phyloP scores from a whole-genome alignment of 2,888 invertebrate species.

The Netelia virgata region DNA sequence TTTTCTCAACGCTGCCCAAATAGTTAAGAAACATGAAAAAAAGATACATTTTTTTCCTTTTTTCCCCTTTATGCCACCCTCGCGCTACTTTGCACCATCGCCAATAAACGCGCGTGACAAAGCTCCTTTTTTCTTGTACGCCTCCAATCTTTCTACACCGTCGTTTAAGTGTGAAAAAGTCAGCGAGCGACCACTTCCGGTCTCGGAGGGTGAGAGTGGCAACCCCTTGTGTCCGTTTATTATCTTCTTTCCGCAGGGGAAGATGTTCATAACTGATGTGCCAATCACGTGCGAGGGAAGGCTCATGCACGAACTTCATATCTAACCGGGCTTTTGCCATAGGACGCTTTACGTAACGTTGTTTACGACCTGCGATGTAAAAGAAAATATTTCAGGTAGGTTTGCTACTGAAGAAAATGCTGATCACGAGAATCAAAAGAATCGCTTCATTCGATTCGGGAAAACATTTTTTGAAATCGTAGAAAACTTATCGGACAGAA shows the following conservation, averaged over 20 bases:
- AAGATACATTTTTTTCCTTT: slow-evolving; percentile 19
- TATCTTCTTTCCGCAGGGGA: background rate
- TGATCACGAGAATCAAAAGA: background rate
- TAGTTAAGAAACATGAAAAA: background rate
- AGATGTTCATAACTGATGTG: background rate
- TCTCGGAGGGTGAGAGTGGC: background rate
- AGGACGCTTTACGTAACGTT: background rate
- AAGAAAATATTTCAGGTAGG: background rate
- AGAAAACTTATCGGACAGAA: too few species aligned
- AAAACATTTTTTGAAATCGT: background rate
- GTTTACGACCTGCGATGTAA: background rate
- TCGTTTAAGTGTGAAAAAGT: background rate
- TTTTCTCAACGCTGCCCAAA: background rate
- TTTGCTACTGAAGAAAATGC: background rate
- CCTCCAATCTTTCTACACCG: slow-evolving; percentile 17
- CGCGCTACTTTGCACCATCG: background rate
- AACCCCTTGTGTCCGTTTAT: background rate
- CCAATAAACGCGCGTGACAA: slow-evolving; percentile 34
- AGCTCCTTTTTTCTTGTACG: slow-evolving; percentile 9
- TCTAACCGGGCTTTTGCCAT: background rate
- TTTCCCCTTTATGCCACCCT: background rate
- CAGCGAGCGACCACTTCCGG: background rate
- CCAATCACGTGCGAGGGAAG: background rate
- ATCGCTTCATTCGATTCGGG: background rate
- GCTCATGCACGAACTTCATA: background rate